Conservation (phyloP, 2,888 invertebrate genomes). For the Nesidiocoris tenuis region DNA sequence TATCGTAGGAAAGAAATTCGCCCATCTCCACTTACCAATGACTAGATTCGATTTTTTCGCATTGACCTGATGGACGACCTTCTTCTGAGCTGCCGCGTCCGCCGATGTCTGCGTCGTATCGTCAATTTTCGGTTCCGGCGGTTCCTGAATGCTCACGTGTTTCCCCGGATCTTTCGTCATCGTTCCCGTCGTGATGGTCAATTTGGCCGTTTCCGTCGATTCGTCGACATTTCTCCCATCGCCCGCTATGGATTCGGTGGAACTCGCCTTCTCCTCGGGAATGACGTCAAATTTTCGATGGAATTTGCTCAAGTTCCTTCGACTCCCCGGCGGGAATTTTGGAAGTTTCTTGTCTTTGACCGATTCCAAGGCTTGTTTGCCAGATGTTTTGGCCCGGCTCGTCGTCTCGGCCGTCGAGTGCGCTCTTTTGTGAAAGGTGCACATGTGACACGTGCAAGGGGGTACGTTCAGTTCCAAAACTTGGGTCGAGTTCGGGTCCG, state of each 20-base stretch:
- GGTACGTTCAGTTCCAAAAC: conserved; percentile 46
- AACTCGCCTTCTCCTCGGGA: conserved; percentile 57
- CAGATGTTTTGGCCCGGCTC: conserved; percentile 17
- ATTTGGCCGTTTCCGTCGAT: background rate
- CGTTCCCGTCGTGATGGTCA: conserved; percentile 30
- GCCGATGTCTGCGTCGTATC: conserved; percentile 18
- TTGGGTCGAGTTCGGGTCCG: conserved; percentile 29
- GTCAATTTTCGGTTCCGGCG: conserved; percentile 24
- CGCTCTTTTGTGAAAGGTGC: conserved; percentile 44
- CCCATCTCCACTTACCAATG: conserved; percentile 28
- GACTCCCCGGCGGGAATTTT: conserved; percentile 26
- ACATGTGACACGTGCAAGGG: conserved; percentile 46
- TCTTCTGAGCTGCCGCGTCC: background rate
- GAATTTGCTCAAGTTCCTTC: conserved; percentile 50
- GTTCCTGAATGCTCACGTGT: conserved; percentile 39
- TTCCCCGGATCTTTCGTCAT: conserved; percentile 26
- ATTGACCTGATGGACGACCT: background rate
- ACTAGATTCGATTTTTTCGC: conserved; percentile 33
- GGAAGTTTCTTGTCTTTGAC: conserved; percentile 41
- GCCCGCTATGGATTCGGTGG: conserved; percentile 42
- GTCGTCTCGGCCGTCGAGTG: background rate
- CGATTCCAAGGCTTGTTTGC: background rate
- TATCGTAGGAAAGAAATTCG: no score
- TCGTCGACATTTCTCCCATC: background rate
- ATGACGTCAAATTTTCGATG: conserved; percentile 57